phyloP scores from a whole-genome alignment of 2,797 vertebrate genomes.

The Paratrypauchen microcephalus region DNA sequence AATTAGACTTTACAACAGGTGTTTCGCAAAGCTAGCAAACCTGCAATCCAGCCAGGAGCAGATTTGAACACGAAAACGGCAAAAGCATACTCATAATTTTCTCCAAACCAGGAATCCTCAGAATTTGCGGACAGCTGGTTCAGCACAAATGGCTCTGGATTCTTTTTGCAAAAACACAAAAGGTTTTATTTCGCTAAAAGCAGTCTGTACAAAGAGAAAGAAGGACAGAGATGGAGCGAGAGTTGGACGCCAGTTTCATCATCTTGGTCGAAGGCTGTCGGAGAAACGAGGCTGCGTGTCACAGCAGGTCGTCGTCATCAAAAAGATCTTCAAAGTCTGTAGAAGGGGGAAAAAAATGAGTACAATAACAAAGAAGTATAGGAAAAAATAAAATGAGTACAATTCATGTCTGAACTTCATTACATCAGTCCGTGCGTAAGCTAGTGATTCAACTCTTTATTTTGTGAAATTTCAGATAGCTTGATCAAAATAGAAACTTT shows the following conservation, averaged over 20 bases:
- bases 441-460: too few species aligned
- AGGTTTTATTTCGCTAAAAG: constrained; percentile 66
- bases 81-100: constrained; percentile 76
- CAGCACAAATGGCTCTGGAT: constrained; percentile 18
- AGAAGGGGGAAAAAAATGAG: background rate
- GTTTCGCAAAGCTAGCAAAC: constrained; percentile 67
- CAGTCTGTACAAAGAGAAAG: constrained; percentile 33
- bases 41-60: constrained; percentile 73
- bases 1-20: constrained; percentile 78
- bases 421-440: too few species aligned
- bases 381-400: background rate
- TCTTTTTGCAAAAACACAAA: constrained; percentile 34
- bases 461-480: background rate
- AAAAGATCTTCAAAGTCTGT: constrained; percentile 82
- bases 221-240: constrained; percentile 15
- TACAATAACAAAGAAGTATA: background rate
- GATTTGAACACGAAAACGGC: constrained; percentile 70
- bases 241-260: constrained; percentile 8
- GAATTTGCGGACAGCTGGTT: constrained; percentile 75
- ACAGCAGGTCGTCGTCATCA: constrained; percentile 81
- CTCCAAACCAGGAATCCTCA: constrained; percentile 54
- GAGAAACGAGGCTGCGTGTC: constrained; percentile 38
- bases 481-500: background rate
- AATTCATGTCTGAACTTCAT: too few species aligned
- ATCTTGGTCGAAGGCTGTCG: constrained; percentile 20